phyloP scores from a whole-genome alignment of 1,140 invertebrate genomes.

The Hesperophylax magnus region DNA sequence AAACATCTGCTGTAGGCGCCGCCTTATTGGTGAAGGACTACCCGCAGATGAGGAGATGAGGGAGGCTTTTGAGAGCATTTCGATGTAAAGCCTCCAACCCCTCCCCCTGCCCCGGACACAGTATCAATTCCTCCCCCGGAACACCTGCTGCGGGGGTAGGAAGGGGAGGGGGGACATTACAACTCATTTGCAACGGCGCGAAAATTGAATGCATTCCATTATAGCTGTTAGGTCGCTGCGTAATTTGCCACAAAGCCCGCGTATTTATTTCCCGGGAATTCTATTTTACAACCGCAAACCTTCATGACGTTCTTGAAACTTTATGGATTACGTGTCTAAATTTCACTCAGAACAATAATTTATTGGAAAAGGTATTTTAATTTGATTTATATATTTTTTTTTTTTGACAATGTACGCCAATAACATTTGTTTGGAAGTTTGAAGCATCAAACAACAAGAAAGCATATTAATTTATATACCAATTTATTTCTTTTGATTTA shows the following conservation, averaged over 20 bases:
- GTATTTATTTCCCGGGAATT: conserved; percentile 18
- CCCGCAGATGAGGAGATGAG: not conserved
- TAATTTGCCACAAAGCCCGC: conserved; percentile 27
- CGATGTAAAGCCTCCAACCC: conserved; percentile 54
- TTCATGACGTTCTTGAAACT: too few relatives aligned
- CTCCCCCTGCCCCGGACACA: conserved; percentile 6
- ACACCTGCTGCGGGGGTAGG: not conserved
- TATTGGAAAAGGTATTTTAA: too few relatives aligned
- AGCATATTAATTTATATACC: too few relatives aligned
- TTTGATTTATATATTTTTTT: too few relatives aligned
- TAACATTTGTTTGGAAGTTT: too few relatives aligned
- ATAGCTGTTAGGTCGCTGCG: conserved; percentile 17
- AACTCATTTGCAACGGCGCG: conserved; percentile 52
- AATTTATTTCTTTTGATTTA: not conserved
- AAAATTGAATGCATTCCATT: conserved; percentile 53
- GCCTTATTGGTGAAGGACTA: conserved; percentile 18
- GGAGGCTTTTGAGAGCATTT: conserved; percentile 55
- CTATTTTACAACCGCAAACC: too few relatives aligned
- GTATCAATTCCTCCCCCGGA: conserved; percentile 34
- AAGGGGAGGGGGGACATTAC: conserved; percentile 36
- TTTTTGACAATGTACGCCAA: too few relatives aligned
- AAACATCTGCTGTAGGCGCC: conserved; percentile 27
- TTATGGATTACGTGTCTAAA: too few relatives aligned
- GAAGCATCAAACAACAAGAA: too few relatives aligned
- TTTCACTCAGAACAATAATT: too few relatives aligned